Percentiles rank a stretch among this genome's conserved stretches.
These are phyloP conservation scores for Jordanella pulchra DNA, from an alignment of 2,797 vertebrate species.

Conservation along the genomic window DNA sequence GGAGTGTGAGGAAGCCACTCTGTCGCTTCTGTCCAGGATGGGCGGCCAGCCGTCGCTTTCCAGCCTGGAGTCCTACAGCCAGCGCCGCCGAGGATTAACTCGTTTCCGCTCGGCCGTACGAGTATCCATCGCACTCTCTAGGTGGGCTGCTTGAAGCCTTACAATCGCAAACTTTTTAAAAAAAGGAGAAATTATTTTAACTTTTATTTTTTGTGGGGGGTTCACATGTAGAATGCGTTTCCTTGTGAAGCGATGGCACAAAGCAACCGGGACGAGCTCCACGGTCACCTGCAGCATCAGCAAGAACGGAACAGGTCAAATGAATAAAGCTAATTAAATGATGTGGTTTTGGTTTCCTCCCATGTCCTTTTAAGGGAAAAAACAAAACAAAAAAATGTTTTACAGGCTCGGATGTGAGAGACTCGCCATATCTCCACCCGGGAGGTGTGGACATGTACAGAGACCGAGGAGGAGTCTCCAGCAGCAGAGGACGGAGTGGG, in stretches of 20 bases:
- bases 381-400: background rate
- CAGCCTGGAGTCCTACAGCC: conserved; percentile 78
- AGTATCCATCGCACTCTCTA: conserved; percentile 92
- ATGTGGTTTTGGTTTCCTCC: background rate
- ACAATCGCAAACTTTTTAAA: background rate
- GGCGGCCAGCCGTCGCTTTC: conserved; percentile 83
- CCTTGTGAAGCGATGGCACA: conserved; percentile 93
- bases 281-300: conserved; percentile 59
- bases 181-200: background rate
- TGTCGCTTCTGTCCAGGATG: conserved; percentile 91
- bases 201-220: background rate
- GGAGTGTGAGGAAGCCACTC: conserved; percentile 94
- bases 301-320: conserved; percentile 85
- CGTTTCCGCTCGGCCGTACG: conserved; percentile 91
- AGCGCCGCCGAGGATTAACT: conserved; percentile 82
- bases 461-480: conserved; percentile 78
- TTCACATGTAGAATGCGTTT: conserved; percentile 89
- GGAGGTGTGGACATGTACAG: conserved; percentile 84
- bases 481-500: conserved; percentile 84
- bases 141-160: conserved; percentile 70
- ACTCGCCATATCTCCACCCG: conserved; percentile 83
- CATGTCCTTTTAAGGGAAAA: background rate
- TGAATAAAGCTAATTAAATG: conserved; percentile 67
- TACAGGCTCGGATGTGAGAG: conserved; percentile 84
- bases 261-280: conserved; percentile 81